Base-by-base conservation (phyloP, 2,113 vertebrate genomes). In the Oncorhynchus kisutch region DNA sequence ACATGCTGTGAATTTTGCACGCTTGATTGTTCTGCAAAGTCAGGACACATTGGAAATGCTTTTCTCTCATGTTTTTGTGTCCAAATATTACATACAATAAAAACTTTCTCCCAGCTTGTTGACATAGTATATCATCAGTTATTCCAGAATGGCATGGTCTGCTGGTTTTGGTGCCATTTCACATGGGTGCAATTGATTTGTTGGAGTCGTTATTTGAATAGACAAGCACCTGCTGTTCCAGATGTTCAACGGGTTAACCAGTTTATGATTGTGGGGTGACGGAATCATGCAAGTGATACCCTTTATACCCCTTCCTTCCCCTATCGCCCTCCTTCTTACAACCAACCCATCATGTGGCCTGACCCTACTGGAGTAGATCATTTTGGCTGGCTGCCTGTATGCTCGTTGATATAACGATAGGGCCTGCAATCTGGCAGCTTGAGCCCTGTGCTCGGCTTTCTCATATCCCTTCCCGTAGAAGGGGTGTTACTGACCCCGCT, bases 401-500 rank as follows among this genome's bases (percentile, higher is more conserved):
- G 18, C 4, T 7, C 27, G 51, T 51, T 49, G 39, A 45, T 69
- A 59, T 22, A 49, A 57, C 22, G 12, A 67, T 25, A 74, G 65
- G 77, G 74, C 73, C 76, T 31, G 39, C 20, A 67, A 68, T 80
- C 80, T 79, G 81, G 72, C 80, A 81, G 73, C 54, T 67, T 70
- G 20, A 66, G 73, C 76, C 20, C 45, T 75, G 48, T 77, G 65
- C 8, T 73, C 76, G 77, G 69, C 54, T 14, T 31, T 34, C 48
- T 75, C 75, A 72, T 81, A 74, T 81, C 60, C 77, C 75, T 45
- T 69, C 74, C 71, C 71, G 59, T 68, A 34, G 75, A 81, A 76
- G 79, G 72, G 81, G 81, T 84, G 88, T 82, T 82, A 86, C 73
- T 88, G 85, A 90, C 88, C 85, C 85, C 84, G 87, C 82, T 89